phyloP scores from a whole-genome alignment of 2,888 invertebrate species.

The Malthinus flaveolus region DNA sequence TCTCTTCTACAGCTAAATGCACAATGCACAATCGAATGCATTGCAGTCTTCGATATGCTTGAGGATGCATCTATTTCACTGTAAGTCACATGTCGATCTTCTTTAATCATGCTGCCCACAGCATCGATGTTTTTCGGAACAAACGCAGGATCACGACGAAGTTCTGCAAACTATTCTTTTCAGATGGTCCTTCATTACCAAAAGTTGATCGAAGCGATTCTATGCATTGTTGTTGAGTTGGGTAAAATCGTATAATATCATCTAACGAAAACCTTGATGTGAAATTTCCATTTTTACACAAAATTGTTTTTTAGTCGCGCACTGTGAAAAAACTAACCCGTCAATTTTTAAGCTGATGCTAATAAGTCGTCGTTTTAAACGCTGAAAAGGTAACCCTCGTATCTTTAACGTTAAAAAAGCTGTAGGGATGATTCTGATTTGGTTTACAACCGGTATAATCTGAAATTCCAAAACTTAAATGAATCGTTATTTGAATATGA shows the following conservation, averaged over 20 bases:
- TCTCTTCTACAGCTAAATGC: background rate
- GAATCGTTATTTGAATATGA: no score
- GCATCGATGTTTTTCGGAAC: background rate
- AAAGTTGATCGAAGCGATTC: constrained; percentile 7
- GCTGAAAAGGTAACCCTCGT: no score
- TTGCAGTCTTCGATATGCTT: background rate
- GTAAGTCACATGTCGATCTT: background rate
- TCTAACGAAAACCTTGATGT: no score
- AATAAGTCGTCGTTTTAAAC: no score
- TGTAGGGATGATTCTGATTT: no score
- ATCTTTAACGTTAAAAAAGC: no score
- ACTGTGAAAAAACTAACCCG: no score
- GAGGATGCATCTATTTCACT: background rate
- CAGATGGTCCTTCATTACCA: background rate
- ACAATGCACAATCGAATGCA: background rate
- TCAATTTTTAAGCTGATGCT: no score
- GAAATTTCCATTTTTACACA: no score
- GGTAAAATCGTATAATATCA: background rate
- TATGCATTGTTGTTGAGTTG: constrained; percentile 3
- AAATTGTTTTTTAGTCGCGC: no score
- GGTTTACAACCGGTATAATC: no score
- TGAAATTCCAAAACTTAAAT: no score
- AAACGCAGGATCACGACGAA: background rate
- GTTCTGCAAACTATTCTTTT: background rate
- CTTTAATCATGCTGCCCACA: background rate